Base-by-base conservation (phyloP, 2,888 invertebrate genomes). In the Phaedon cochleariae region DNA sequence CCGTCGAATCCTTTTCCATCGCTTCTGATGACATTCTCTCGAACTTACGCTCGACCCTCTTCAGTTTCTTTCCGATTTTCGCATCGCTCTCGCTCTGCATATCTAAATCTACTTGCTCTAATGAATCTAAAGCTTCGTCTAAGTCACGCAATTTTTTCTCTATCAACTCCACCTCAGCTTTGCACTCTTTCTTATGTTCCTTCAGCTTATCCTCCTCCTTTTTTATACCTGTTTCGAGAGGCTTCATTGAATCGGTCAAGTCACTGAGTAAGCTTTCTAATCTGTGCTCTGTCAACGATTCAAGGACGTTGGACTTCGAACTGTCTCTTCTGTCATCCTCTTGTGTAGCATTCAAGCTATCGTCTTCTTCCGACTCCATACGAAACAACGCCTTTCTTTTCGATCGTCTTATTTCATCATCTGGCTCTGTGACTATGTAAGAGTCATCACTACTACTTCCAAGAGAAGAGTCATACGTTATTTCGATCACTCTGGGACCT, bases 1-100 rank as follows among this genome's bases (percentile, higher is more conserved):
- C 79, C 54, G 59, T 63, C 31, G 65, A 69, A 52, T 82, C 83
- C 64, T 78, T 78, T 54, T 84, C 84, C 62, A 85, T 73, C 17
- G 82, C 81, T 74, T 85, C 82, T 12, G 86, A 86, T 46, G 86
- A 85, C 84, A 86, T 84, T 73, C 85, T 76, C 76, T 86, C 85
- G 76, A 86, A 86, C 75, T 84, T 83, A 62, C 85, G 79, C 72
- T 86, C 86, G 55, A 86, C 84, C 66, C 84, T 77, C 66, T 80
- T 80, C 49, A 85, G 75, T 78, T 85, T 85, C 64, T 79, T 80
- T 68, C 84, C 83, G 10, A 68, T 71, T 72, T 78, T 79, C 7
- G 76, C 73, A 54, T 74, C 75, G 52, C 18, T 52, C 46, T 68
- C 69, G 46, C 55, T 70, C 69, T 58, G 73, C 52, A 67, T 77